Base-by-base conservation (phyloP, 2,797 vertebrate species). In the Jordanella pulchra region DNA sequence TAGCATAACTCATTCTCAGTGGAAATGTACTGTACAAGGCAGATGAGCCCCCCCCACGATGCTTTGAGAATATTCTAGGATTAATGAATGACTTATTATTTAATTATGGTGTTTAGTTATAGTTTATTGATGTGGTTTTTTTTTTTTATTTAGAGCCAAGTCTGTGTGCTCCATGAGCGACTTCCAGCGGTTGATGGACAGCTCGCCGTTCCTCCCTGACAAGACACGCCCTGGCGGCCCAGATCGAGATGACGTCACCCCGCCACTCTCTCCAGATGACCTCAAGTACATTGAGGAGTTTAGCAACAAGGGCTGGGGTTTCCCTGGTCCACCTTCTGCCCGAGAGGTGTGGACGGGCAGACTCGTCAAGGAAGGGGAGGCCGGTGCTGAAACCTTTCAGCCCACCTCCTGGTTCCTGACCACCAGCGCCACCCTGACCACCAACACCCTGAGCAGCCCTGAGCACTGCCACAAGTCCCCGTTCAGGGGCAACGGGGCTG, bases 81-180 rank as follows among this genome's bases (percentile, higher is more conserved):
- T 3, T 48, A 48, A 21, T 45, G 44, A 3, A 45, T 45, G 44
- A 15, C 14, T 45, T 45, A 39, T 39, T 39, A 39, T 7, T 53
- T 21, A 53, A 10, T 53, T 67, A 55, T 7, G 44, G 42, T 61
- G 53, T 77, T 70, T 68, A 30, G 17, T 60, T 39, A 14, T 44
- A 13, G 54, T 56, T 44, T 18, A n/a, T 51, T 65, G 18, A 32
- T 39, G 35, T 4, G 35, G 6, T 39, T 28, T 3, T 82, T 0
- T n/a, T 80, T 35, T 65, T 23, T 0, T 39, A 65, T 84, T 80
- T 73, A 99, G 98, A 93, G 98, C 97, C 0, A 96, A 99, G 91
- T 99, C 98, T 0, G 96, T 99, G 74, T 99, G 97, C 84, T 99
- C 97, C 87, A 99, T 99, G 98, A 99, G 97, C 0, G 98, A 99